Base-by-base conservation (phyloP, 1,140 invertebrate species). In the Onthophagus taurus region DNA sequence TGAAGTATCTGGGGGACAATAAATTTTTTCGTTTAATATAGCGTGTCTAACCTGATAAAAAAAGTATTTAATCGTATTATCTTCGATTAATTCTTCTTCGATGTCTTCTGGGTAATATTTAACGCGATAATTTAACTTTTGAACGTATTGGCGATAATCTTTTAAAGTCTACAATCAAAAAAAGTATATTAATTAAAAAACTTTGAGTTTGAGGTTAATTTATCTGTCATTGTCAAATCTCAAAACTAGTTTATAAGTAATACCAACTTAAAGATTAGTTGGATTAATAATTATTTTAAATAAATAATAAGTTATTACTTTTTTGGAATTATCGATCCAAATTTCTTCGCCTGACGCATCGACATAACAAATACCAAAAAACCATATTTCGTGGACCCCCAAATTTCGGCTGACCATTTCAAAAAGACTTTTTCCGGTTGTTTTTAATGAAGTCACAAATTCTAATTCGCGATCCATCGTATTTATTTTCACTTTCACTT, bases 61-160 rank as follows among this genome's bases (percentile, higher is more conserved):
- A 45, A 63, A 63, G 18, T 60, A 55, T 33, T 55, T 49, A 12
- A 60, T 55, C 19, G 63, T 62, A 2, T 53, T 51, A 9, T 53
- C 51, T 45, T 66, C 63, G 23, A 61, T 58, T 4, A 66, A 38
- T 52, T 64, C 61, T 24, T 52, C 46, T 3, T 37, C 48, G 2
- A 66, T 53, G 39, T 65, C 61, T 52, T 65, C 61, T 2, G 64
- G 64, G 33, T 59, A 65, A 36, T 59, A 65, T 52, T 64, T 66
- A n/a, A 65, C 53, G 18, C 49, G 46, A 44, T 59, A 66, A 20
- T 55, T 44, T 19, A 66, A 44, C 16, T 51, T 53, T 45, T 51
- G 31, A 1, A 56, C 42, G 17, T 57, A 50, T 2, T 23, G 18
- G 8, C 42, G 35, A 16, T 52, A 44, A 3, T 21, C 26, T 16